Percentiles rank a stretch among this genome's conserved stretches.
Evolutionary conservation across 2,797 vertebrate species (phyloP).

Genomic region (Triplophysa bombifrons): DNA sequence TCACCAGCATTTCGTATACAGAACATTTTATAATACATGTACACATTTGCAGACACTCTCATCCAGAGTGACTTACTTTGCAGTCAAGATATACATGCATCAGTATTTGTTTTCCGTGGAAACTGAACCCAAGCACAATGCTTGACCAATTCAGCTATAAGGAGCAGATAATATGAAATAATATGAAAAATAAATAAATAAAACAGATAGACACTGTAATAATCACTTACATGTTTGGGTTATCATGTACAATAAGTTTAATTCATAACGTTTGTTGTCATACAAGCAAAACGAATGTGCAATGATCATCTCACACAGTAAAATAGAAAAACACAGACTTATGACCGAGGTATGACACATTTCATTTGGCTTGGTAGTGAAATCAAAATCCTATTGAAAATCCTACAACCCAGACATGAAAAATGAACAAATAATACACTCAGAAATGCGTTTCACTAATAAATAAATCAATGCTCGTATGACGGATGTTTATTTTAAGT

Average conservation of each 20-base stretch:
- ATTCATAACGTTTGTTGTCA: conserved; percentile 13
- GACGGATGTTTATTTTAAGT: conserved; percentile 1
- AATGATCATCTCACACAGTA: background rate
- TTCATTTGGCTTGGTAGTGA: background rate
- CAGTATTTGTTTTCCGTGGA: no score
- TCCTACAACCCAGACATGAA: background rate
- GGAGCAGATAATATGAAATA: background rate
- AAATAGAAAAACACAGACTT: background rate
- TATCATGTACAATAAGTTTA: conserved; percentile 1
- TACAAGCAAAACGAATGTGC: conserved; percentile 1
- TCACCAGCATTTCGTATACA: no score
- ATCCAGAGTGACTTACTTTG: no score
- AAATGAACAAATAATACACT: background rate
- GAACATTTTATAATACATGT: no score
- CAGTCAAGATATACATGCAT: no score
- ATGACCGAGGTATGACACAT: background rate
- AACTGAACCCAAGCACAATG: no score
- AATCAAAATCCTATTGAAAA: background rate
- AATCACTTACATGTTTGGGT: background rate
- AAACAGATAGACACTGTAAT: background rate
- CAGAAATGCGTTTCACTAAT: background rate
- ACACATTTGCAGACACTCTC: no score
- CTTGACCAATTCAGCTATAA: no score
- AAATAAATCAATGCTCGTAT: background rate
- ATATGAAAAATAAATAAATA: background rate